Evolutionary conservation across 2,113 vertebrate species (phyloP), one percentile per base, ranked within the genome.

Genomic region (Otis tarda): DNA sequence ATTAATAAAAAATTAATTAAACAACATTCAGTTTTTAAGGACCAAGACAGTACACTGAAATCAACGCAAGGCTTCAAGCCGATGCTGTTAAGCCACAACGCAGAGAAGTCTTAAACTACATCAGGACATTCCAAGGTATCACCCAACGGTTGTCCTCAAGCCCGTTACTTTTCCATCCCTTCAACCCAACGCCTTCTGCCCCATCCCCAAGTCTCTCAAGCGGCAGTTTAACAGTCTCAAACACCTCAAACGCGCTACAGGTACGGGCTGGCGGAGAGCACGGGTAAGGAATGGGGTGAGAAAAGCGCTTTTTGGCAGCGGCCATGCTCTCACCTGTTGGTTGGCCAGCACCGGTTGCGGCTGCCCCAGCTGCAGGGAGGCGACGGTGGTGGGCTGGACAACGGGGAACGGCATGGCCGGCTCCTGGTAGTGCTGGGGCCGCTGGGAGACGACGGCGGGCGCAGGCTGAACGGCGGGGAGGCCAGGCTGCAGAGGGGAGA

Each of bases 291-390:
- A 9, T 0, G 1, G 27, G 27, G 13, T 1, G 6, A 45, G 33
- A 17, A 55, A 67, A 4, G 3, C 0, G 1, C 2, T 27, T 22
- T 2, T 4, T 0, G 3, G 86, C 31, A 59, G 63, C 12, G 10
- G 63, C 55, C 18, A 19, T 30, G 27, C 35, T 64, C 98, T 98
- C 76, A 99, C 99, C 98, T 98, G 98, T 93, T 98, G 98, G 70
- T 93, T 17, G 0, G 95, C 60, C 83, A 98, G 95, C 17, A 91
- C 80, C 0, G 98, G 91, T 21, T 97, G 97, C 3, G 94, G 83
- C 67, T 96, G 97, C 37, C 94, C 98, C 20, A 96, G 78, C 1
- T 93, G 97, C 22, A 96, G 76, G 2, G 98, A 81, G 59, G 97
- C 37, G 17, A 97, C 93, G 0, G 97, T 97, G 24, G 82, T 97